Percentiles rank a stretch among this genome's conserved stretches.
Evolutionary conservation across 2,888 invertebrate genomes (phyloP).

Genomic region (Eupelmus urozonus): DNA sequence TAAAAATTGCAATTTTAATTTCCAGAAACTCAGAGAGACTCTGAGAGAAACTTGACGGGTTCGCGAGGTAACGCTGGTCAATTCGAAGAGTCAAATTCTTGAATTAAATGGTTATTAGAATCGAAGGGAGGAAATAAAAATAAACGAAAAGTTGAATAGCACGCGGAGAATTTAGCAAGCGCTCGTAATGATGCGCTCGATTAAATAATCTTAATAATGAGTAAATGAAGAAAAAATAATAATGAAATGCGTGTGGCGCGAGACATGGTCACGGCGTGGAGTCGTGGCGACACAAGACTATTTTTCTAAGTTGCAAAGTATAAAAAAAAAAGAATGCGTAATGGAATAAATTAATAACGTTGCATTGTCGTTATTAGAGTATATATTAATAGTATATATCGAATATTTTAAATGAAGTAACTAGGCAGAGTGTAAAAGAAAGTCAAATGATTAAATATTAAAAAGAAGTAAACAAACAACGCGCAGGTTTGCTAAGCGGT

Average conservation of each 20-base stretch:
- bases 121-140: conserved; percentile 6
- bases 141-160: not conserved
- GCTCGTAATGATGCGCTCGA: conserved; percentile 7
- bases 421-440: conserved; percentile 68
- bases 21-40: conserved; percentile 5
- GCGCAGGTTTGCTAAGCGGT: conserved; percentile 50
- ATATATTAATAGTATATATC: conserved; percentile 70
- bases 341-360: conserved; percentile 74
- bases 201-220: conserved; percentile 15
- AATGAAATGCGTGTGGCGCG: conserved; percentile 60
- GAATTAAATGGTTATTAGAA: not conserved
- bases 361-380: conserved; percentile 77
- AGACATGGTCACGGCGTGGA: conserved; percentile 70
- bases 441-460: conserved; percentile 64
- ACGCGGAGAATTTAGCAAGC: conserved; percentile 47
- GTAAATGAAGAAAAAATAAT: not conserved
- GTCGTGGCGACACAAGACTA: conserved; percentile 69
- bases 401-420: conserved; percentile 71
- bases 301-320: conserved; percentile 77
- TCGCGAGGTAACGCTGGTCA: conserved; percentile 57
- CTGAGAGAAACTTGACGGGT: conserved; percentile 27
- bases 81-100: conserved; percentile 59
- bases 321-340: conserved; percentile 58
- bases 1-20: conserved; percentile 12
- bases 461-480: conserved; percentile 12